Base-by-base conservation (phyloP, 23 tunicate species). In the Aplidium turbinatum region DNA sequence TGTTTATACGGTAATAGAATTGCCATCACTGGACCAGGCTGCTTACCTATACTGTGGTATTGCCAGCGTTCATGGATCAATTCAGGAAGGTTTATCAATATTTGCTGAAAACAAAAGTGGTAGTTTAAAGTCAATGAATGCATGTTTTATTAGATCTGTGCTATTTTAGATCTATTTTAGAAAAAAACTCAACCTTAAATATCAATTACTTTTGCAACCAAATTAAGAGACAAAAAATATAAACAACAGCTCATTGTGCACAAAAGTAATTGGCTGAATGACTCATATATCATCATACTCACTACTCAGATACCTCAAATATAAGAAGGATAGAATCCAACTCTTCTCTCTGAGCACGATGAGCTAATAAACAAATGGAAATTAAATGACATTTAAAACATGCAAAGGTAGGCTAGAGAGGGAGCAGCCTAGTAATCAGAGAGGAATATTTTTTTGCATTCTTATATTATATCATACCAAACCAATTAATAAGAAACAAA, bases 231-330 rank as follows among this genome's bases (percentile, higher is more conserved):
- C n/a, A n/a, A n/a, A n/a, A n/a, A n/a, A n/a, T n/a, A n/a, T n/a
- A n/a, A n/a, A n/a, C n/a, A n/a, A n/a, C n/a, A n/a, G n/a, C n/a
- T n/a, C n/a, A n/a, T n/a, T n/a, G n/a, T n/a, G n/a, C n/a, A n/a
- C n/a, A n/a, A n/a, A n/a, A n/a, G n/a, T n/a, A n/a, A n/a, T n/a
- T n/a, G n/a, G n/a, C n/a, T n/a, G n/a, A n/a, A n/a, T n/a, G n/a
- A n/a, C n/a, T n/a, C n/a, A n/a, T n/a, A n/a, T n/a, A n/a, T n/a
- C n/a, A n/a, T n/a, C n/a, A n/a, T n/a, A n/a, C n/a, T n/a, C n/a
- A n/a, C n/a, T n/a, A n/a, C n/a, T n/a, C n/a, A n/a, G n/a, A n/a
- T 58, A 90, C 97, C 81, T 90, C 89, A 82, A 90, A 90, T 27
- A 90, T 72, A 28, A 42, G 85, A 54, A 90, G 89, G 31, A 90